A percentile compares a stretch with the other conserved stretches of the same genome.
Evolutionary conservation across 2,888 invertebrate species (phyloP).

Genomic region (Halocaridina rubra): DNA sequence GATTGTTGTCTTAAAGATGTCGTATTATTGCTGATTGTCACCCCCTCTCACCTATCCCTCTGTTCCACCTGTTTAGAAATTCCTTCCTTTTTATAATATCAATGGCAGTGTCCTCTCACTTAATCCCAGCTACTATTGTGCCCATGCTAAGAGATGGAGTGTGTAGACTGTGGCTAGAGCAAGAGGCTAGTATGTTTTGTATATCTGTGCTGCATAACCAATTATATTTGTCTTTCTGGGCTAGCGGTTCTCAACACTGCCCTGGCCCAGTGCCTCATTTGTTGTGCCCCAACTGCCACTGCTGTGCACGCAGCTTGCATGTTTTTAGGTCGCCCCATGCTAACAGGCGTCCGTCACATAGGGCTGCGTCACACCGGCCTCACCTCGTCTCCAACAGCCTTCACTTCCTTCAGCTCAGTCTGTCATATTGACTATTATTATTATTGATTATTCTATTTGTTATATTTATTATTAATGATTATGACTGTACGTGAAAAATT

Average conservation of each 20-base stretch:
- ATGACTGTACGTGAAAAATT: constrained; percentile 36
- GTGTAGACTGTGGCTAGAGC: constrained; percentile 62
- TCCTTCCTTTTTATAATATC: constrained; percentile 26
- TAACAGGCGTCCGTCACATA: constrained; percentile 51
- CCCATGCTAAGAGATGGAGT: constrained; percentile 59
- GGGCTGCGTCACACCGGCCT: constrained; percentile 58
- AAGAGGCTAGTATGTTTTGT: constrained; percentile 61
- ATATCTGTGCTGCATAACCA: constrained; percentile 52
- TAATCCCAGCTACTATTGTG: constrained; percentile 47
- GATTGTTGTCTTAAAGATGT: constrained; percentile 59
- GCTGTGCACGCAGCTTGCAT: constrained; percentile 63
- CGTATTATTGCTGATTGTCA: constrained; percentile 52
- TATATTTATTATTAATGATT: not conserved
- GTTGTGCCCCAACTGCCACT: constrained; percentile 60
- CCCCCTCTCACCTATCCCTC: constrained; percentile 41
- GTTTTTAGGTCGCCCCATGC: constrained; percentile 36
- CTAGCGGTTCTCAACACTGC: constrained; percentile 54
- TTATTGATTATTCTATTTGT: constrained; percentile 44
- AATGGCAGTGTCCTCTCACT: constrained; percentile 18
- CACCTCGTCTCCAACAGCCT: constrained; percentile 56
- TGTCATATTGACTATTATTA: constrained; percentile 43
- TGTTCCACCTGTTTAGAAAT: constrained; percentile 29
- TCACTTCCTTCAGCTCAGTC: constrained; percentile 55
- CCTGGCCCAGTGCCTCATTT: constrained; percentile 56
- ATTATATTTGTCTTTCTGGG: constrained; percentile 48